Percentiles rank a stretch among this genome's conserved stretches.
Evolutionary conservation across 1,140 invertebrate species (phyloP).

Genomic region (Polyergus mexicanus): DNA sequence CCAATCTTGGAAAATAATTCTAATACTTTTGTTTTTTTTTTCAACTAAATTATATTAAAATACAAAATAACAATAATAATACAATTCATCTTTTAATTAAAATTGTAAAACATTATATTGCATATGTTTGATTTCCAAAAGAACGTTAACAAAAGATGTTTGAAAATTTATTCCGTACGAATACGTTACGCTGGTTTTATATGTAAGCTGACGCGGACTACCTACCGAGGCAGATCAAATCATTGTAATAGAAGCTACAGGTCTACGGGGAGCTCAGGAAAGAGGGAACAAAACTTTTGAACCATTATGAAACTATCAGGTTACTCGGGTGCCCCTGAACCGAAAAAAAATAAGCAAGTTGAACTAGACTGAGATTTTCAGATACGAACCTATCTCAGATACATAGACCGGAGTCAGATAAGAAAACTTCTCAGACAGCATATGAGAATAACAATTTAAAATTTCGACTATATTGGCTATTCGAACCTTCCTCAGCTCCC

Average conservation of each 20-base stretch:
- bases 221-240: slow-evolving; percentile 63
- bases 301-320: slow-evolving; percentile 62
- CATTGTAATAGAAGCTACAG: slow-evolving; percentile 62
- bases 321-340: slow-evolving; percentile 49
- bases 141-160: neutral
- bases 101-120: neutral
- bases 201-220: neutral
- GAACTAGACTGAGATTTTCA: slow-evolving; percentile 64
- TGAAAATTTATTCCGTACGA: neutral
- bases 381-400: slow-evolving; percentile 53
- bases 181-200: slow-evolving; percentile 5
- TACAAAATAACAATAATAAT: neutral
- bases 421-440: slow-evolving; percentile 25
- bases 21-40: neutral
- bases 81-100: neutral
- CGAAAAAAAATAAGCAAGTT: slow-evolving; percentile 64
- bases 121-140: neutral
- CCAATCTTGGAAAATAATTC: neutral
- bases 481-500: slow-evolving; percentile 23
- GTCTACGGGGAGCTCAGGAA: slow-evolving; percentile 29
- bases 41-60: slow-evolving; percentile 3
- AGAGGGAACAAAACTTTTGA: slow-evolving; percentile 32
- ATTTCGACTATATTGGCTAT: slow-evolving; percentile 18
- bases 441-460: slow-evolving; percentile 53
- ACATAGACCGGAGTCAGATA: slow-evolving; percentile 36